A percentile compares a stretch with the other conserved stretches of the same genome.
These are phyloP conservation scores for Dicrurus megarhynchus DNA, from an alignment of 2,113 vertebrate genomes.

Conservation along the genomic window DNA sequence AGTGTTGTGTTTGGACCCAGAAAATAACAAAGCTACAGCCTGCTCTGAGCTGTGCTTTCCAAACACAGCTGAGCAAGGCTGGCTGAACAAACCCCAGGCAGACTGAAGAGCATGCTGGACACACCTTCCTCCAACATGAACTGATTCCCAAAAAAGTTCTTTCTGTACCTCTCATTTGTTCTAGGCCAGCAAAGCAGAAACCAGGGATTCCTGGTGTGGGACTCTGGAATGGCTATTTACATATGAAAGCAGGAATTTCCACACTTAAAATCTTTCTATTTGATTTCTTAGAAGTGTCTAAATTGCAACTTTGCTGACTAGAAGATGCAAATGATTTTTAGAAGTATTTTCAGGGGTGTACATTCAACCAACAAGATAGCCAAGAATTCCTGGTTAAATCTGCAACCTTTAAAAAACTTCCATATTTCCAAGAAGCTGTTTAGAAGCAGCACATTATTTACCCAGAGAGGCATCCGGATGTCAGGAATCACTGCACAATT, in stretches of 20 bases:
- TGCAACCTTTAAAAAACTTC: not conserved
- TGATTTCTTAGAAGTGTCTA: not conserved
- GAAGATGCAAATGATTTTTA: not conserved
- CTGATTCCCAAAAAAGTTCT: not conserved
- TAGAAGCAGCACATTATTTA: not conserved
- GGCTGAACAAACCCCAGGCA: not conserved
- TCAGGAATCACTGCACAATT: not conserved
- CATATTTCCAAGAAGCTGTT: not conserved
- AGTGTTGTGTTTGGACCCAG: not conserved
- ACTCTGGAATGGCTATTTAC: fast-evolving
- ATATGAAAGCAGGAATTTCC: not conserved
- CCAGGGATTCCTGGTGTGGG: not conserved
- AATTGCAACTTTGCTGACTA: not conserved
- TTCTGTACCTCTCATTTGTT: not conserved
- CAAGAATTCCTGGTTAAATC: not conserved
- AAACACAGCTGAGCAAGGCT: not conserved
- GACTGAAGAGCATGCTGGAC: not conserved
- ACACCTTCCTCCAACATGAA: fast-evolving
- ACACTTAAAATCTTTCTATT: not conserved
- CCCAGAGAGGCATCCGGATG: not conserved
- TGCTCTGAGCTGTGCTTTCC: not conserved
- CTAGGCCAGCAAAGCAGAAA: not conserved
- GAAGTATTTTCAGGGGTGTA: not conserved
- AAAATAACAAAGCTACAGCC: not conserved
- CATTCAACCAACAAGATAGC: not conserved